A percentile compares a stretch with the other conserved stretches of the same genome.
Evolutionary conservation across 2,797 vertebrate species (phyloP).

Genomic region (Manis javanica): DNA sequence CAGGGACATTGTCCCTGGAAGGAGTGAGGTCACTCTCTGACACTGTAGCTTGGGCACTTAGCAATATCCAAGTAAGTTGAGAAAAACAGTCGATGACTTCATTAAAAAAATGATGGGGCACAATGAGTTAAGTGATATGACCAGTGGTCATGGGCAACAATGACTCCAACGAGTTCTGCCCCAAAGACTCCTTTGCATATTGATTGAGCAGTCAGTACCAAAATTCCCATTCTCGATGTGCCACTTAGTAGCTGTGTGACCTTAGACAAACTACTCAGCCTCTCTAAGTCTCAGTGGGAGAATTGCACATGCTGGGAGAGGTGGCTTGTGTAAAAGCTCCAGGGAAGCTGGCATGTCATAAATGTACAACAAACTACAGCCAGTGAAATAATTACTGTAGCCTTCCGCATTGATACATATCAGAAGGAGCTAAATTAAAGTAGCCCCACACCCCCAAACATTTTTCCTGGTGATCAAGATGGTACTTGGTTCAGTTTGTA

Average conservation of each 20-base stretch:
- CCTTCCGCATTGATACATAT: not conserved
- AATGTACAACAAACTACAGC: not conserved
- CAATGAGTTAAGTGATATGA: not conserved
- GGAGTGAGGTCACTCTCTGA: conserved; percentile 15
- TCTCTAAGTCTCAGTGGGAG: not conserved
- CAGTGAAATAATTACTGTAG: not conserved
- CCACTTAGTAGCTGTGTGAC: not conserved
- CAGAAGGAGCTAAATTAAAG: not conserved
- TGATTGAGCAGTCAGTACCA: not conserved
- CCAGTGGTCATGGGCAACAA: not conserved
- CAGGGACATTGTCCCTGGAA: conserved; percentile 12
- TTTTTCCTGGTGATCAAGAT: not conserved
- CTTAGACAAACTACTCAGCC: not conserved
- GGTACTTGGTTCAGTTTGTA: not conserved
- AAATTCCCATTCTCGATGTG: not conserved
- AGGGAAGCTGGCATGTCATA: not conserved
- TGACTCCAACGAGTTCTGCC: not conserved
- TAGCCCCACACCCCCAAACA: not conserved
- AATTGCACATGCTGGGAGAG: not conserved
- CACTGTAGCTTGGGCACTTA: not conserved
- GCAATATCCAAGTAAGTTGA: conserved; percentile 14
- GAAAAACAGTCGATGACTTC: not conserved
- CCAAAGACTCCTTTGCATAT: not conserved
- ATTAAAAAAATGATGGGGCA: not conserved
- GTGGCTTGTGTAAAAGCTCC: not conserved